Conservation (phyloP, 2,797 vertebrate genomes). For the Phalanger gymnotis region DNA sequence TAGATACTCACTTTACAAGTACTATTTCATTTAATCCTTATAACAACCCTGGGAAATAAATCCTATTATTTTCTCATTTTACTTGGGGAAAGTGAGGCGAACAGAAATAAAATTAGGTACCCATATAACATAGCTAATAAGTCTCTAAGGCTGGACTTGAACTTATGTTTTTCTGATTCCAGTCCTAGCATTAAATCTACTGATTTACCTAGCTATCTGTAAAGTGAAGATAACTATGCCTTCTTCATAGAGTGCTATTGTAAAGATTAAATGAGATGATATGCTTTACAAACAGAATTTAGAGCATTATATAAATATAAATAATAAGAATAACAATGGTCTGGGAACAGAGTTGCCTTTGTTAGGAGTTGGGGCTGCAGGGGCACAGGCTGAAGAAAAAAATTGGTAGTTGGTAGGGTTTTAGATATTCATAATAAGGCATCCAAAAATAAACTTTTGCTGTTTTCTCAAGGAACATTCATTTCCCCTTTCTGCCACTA, state of each 20-base stretch:
- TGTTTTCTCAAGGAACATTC: background rate
- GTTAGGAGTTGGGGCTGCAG: background rate
- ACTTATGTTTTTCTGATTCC: background rate
- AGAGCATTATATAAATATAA: background rate
- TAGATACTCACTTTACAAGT: background rate
- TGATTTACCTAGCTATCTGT: background rate
- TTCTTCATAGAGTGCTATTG: background rate
- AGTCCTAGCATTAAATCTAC: background rate
- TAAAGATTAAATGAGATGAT: background rate
- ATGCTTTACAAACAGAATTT: background rate
- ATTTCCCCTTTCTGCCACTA: background rate
- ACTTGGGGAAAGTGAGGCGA: background rate
- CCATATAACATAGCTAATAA: background rate
- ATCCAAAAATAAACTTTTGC: background rate
- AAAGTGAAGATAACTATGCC: background rate
- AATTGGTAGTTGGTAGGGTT: background rate
- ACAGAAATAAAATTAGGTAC: background rate
- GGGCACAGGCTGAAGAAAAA: background rate
- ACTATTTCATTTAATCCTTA: background rate
- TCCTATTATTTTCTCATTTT: background rate
- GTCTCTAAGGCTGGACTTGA: background rate
- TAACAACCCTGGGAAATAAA: background rate
- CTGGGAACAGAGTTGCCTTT: background rate
- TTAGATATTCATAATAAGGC: background rate
- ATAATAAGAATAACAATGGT: background rate